phyloP scores from a whole-genome alignment of 2,113 vertebrate genomes.

The Carettochelys insculpta region DNA sequence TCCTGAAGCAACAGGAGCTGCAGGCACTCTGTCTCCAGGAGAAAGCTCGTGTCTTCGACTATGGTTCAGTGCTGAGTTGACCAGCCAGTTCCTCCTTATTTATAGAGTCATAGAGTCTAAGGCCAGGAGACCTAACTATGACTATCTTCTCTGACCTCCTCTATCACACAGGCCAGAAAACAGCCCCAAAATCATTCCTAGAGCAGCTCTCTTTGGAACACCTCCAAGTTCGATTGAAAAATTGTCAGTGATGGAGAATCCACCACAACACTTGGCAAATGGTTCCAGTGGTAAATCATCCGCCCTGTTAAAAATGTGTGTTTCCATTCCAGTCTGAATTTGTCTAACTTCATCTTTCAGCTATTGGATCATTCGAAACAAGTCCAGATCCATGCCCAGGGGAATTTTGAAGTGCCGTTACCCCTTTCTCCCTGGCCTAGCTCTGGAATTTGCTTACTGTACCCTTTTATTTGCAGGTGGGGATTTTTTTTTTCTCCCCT shows the following conservation, averaged over 20 bases:
- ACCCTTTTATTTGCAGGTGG: slow-evolving; percentile 64
- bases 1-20: neutral
- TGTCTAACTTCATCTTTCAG: neutral
- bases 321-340: neutral
- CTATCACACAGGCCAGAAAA: neutral
- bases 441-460: slow-evolving; percentile 66
- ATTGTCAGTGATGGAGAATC: neutral
- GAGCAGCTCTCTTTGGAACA: neutral
- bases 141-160: neutral
- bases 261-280: neutral
- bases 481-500: slow-evolving; percentile 43
- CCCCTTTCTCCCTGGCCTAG: slow-evolving; percentile 52
- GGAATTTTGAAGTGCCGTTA: slow-evolving; percentile 44
- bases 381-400: slow-evolving; percentile 18
- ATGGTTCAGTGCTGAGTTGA: neutral
- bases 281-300: neutral
- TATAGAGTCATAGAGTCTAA: neutral
- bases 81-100: neutral
- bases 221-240: neutral
- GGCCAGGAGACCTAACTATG: neutral
- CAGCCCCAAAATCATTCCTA: neutral
- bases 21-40: no score
- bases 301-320: neutral
- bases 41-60: neutral
- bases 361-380: neutral